Percentiles rank a stretch among this genome's conserved stretches.
Conservation (phyloP, 2,888 invertebrate genomes). For the Drosophila paranaensis region DNA sequence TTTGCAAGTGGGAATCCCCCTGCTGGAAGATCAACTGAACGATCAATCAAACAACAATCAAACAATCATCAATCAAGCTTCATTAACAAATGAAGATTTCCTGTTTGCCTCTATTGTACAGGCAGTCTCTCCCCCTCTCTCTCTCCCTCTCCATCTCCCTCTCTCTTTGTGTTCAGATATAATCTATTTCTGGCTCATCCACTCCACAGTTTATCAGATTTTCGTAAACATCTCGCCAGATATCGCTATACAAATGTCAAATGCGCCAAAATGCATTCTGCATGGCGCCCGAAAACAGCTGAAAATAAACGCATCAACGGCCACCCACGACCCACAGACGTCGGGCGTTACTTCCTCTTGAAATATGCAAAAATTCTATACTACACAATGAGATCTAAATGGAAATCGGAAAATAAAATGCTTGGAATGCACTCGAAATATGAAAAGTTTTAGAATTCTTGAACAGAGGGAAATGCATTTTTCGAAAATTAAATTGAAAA, state of each 20-base stretch:
- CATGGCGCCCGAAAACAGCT: conserved; percentile 56
- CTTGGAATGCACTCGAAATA: conserved; percentile 5
- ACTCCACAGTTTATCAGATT: not conserved
- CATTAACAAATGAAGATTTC: conserved; percentile 20
- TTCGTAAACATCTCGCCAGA: conserved; percentile 34
- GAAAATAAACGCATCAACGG: conserved; percentile 15
- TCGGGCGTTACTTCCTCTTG: conserved; percentile 52
- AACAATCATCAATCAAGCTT: conserved; percentile 20
- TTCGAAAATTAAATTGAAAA: not conserved
- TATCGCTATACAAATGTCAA: conserved; percentile 58
- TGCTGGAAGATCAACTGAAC: not conserved
- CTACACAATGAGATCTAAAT: conserved; percentile 13
- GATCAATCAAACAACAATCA: conserved; percentile 4
- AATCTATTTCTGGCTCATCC: not conserved
- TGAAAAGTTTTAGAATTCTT: too few relatives aligned
- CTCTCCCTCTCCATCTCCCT: not conserved
- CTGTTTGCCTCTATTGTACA: conserved; percentile 16
- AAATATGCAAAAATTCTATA: conserved; percentile 23
- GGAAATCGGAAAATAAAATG: conserved; percentile 4
- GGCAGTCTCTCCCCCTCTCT: not conserved
- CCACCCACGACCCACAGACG: conserved; percentile 58
- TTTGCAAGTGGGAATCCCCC: conserved; percentile 31
- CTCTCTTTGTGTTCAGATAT: not conserved
- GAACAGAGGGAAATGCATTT: not conserved
- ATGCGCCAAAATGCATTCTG: conserved; percentile 59